Evolutionary conservation across 2,797 vertebrate species (phyloP).

Genomic region (Gila robusta): DNA sequence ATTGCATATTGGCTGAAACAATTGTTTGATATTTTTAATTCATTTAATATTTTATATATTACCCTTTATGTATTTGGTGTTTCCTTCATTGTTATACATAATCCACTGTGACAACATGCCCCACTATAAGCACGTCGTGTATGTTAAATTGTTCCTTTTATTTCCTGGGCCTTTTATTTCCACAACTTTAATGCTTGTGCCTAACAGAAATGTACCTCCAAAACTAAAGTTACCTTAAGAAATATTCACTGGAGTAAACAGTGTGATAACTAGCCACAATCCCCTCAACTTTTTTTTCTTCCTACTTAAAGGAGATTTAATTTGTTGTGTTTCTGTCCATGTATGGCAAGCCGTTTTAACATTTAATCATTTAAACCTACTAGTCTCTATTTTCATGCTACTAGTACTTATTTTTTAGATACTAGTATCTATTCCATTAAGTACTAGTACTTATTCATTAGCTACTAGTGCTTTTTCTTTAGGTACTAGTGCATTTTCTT

Average conservation of each 20-base stretch:
- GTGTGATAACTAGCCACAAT: neutral
- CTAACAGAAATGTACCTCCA: neutral
- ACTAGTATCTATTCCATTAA: too few relatives aligned
- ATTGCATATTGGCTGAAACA: neutral
- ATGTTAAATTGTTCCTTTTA: neutral
- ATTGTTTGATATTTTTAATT: neutral
- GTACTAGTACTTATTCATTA: too few relatives aligned
- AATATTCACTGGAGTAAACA: slow-evolving; percentile 3
- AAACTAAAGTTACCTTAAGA: neutral
- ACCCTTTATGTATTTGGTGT: neutral
- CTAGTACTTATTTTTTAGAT: too few relatives aligned
- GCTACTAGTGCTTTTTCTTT: too few relatives aligned
- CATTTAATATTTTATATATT: neutral
- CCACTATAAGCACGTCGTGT: neutral
- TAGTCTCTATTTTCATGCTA: too few relatives aligned
- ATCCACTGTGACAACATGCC: neutral
- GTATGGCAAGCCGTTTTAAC: too few relatives aligned
- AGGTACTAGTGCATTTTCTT: too few relatives aligned
- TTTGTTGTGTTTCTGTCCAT: slow-evolving; percentile 35
- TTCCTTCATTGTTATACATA: neutral
- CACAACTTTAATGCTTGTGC: neutral
- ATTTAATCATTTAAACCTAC: too few relatives aligned
- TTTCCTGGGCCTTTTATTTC: neutral
- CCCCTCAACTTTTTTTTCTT: neutral
- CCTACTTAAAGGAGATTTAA: slow-evolving; percentile 14